Conservation (phyloP, 2,888 invertebrate species). For the Meghimatium bilineatum region DNA sequence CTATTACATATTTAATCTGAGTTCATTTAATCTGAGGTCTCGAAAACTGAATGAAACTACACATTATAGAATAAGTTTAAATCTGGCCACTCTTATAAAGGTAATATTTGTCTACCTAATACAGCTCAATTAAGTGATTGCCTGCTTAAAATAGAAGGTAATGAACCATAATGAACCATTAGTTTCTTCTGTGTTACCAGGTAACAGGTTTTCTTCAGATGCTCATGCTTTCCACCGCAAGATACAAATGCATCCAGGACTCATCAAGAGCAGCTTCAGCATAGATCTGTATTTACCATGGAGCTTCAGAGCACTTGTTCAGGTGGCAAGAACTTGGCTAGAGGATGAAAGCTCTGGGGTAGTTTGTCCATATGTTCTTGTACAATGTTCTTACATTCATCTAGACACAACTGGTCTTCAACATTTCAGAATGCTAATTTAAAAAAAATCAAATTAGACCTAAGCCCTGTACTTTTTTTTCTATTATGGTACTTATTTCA, state of each 20-base stretch:
- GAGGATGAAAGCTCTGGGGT: conserved; percentile 66
- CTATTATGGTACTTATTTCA: too few relatives aligned
- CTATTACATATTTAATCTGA: too few relatives aligned
- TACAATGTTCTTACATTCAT: background rate
- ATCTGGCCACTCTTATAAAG: too few relatives aligned
- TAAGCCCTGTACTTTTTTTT: too few relatives aligned
- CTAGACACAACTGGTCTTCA: background rate
- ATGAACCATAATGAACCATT: too few relatives aligned
- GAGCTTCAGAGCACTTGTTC: conserved; percentile 68
- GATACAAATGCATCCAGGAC: conserved; percentile 63
- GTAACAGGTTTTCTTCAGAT: conserved; percentile 68
- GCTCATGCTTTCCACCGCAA: conserved; percentile 62
- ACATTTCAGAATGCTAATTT: background rate
- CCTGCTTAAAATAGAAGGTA: too few relatives aligned
- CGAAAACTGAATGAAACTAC: too few relatives aligned
- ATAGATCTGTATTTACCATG: conserved; percentile 73
- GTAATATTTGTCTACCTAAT: conserved; percentile 57
- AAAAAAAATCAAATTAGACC: too few relatives aligned
- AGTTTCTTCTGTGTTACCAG: conserved; percentile 49
- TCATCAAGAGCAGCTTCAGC: conserved; percentile 67
- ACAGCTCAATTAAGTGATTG: too few relatives aligned
- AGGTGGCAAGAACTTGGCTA: conserved; percentile 69
- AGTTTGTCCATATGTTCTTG: background rate
- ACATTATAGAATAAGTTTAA: too few relatives aligned
- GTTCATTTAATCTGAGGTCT: too few relatives aligned